Conservation (phyloP, 1,140 invertebrate genomes). For the Vollenhovia emeryi region DNA sequence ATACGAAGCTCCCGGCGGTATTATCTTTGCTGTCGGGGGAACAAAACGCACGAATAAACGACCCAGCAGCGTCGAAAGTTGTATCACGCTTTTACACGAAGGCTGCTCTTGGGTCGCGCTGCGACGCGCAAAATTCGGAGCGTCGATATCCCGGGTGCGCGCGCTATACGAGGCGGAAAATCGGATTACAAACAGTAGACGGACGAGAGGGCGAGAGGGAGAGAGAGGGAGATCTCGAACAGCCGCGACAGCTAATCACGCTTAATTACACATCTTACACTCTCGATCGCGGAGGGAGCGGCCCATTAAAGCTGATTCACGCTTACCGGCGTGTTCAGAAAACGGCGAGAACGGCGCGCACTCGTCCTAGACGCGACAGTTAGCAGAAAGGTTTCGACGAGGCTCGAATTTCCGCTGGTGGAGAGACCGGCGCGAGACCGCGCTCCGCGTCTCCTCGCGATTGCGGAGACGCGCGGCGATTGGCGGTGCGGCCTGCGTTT, state of each 20-base stretch:
- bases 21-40: constrained; percentile 7
- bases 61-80: constrained; percentile 10
- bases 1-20: neutral
- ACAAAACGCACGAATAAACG: constrained; percentile 34
- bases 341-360: neutral
- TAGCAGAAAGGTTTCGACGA: neutral
- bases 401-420: neutral
- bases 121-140: constrained; percentile 62
- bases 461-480: neutral
- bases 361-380: neutral
- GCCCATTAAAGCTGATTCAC: constrained; percentile 43
- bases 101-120: constrained; percentile 2
- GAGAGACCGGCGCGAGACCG: neutral
- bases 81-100: constrained; percentile 52
- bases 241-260: constrained; percentile 66
- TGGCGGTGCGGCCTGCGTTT: neutral
- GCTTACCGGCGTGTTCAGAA: constrained; percentile 27
- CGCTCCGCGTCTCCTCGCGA: neutral
- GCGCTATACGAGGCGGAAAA: constrained; percentile 64
- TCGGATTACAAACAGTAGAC: constrained; percentile 70
- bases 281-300: constrained; percentile 27
- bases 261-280: constrained; percentile 67
- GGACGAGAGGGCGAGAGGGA: constrained; percentile 18
- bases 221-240: constrained; percentile 24
- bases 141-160: constrained; percentile 46